Evolutionary conservation across 2,797 vertebrate genomes (phyloP), one percentile per base, ranked within the genome.

Genomic region (Ciconia nigra): DNA sequence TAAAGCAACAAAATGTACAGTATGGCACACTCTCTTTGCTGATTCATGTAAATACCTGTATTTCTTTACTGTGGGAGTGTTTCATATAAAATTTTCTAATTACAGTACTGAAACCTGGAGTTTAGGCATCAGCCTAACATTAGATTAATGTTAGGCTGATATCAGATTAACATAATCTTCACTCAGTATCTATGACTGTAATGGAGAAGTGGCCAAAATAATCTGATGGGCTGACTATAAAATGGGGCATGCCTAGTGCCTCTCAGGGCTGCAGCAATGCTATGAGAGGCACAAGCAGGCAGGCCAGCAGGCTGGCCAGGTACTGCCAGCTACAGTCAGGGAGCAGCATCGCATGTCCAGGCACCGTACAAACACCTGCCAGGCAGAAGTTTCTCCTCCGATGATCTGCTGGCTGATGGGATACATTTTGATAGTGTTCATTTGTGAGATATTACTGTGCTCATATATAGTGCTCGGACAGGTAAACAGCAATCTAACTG

Each of bases 331-430:
- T 47, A 5, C 31, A 31, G 24, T 6, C 19, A n/a, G 28, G 26
- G 14, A 47, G n/a, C 29, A 77, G 41, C 25, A 25, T 9, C 0
- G 0, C 2, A 0, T 39, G 16, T 26, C 33, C 52, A 61, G 31
- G 21, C 28, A 61, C 29, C 26, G 22, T 9, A 26, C 4, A 41
- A 61, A 46, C 42, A 19, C 28, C 8, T 11, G 4, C 42, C 54
- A 62, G 57, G n/a, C 35, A 76, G 39, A 70, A 77, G 26, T 29
- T 71, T 44, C 65, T 67, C 31, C 26, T 44, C 29, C 1, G 2
- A 20, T 19, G 19, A 26, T 29, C n/a, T 66, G 29, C 35, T 55
- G n/a, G 28, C 22, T 72, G 19, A 33, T 13, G 19, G 29, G 37
- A 29, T 31, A 39, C 5, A 4, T 44, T 76, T 70, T 35, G 33